Percentiles rank a stretch among this genome's conserved stretches.
Evolutionary conservation across 2,888 invertebrate species (phyloP).

Genomic region (Amphiduros pacificus): DNA sequence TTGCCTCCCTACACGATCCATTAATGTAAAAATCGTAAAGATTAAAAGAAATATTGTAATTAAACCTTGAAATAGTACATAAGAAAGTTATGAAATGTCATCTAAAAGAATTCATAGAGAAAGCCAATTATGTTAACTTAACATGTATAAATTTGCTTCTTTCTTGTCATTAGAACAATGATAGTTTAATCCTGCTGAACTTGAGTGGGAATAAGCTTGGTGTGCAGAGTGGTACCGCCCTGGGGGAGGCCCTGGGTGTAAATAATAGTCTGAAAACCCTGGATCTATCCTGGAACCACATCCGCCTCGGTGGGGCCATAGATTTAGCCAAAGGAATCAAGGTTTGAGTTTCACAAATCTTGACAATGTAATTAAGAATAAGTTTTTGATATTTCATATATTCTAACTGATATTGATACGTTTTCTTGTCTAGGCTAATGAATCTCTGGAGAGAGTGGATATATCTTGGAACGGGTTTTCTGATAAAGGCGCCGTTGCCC

Average conservation of each 20-base stretch:
- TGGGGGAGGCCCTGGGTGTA: background rate
- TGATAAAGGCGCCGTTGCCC: background rate
- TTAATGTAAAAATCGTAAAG: too few relatives aligned
- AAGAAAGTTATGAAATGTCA: too few relatives aligned
- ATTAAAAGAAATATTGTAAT: too few relatives aligned
- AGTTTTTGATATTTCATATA: too few relatives aligned
- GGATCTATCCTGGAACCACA: background rate
- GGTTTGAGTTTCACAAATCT: too few relatives aligned
- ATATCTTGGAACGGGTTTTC: constrained; percentile 9
- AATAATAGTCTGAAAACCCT: background rate
- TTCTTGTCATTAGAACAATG: background rate
- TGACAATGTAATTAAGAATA: too few relatives aligned
- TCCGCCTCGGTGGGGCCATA: background rate
- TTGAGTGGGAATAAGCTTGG: background rate
- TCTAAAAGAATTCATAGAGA: too few relatives aligned
- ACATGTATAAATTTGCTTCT: too few relatives aligned
- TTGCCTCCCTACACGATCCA: too few relatives aligned
- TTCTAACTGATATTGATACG: too few relatives aligned
- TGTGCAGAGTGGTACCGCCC: background rate
- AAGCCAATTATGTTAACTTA: too few relatives aligned
- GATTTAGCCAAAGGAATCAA: background rate
- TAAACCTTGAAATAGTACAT: too few relatives aligned
- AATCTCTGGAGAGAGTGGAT: background rate
- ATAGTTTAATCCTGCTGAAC: background rate
- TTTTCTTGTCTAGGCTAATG: background rate